Percentiles rank a stretch among this genome's conserved stretches.
These are phyloP conservation scores for Onychostruthus taczanowskii DNA, from an alignment of 2,113 vertebrate species.

Conservation along the genomic window DNA sequence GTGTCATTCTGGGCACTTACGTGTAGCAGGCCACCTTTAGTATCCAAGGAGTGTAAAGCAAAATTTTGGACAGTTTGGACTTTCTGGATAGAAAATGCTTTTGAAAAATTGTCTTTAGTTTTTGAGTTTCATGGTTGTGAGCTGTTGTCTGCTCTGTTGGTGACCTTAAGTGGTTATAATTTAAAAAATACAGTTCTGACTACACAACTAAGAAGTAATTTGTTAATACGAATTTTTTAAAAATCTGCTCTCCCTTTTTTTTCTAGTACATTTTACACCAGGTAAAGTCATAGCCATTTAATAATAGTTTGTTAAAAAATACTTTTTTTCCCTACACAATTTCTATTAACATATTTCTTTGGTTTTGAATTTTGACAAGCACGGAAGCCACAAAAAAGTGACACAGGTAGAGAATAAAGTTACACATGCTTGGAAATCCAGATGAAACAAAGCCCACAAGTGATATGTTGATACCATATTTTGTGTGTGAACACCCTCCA, in stretches of 20 bases:
- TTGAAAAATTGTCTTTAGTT: neutral
- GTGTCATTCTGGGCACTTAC: neutral
- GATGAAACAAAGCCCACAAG: neutral
- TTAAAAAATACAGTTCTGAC: constrained; percentile 74
- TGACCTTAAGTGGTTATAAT: constrained; percentile 65
- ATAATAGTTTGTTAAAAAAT: constrained; percentile 75
- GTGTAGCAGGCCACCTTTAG: neutral
- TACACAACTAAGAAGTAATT: neutral
- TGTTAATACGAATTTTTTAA: neutral
- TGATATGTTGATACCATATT: rapidly evolving
- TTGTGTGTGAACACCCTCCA: neutral
- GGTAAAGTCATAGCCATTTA: constrained; percentile 72
- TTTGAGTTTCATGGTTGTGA: neutral
- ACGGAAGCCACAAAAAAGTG: constrained; percentile 68
- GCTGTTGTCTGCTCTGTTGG: neutral
- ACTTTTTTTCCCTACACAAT: constrained; percentile 31
- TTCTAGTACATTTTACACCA: constrained; percentile 74
- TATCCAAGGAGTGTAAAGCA: neutral
- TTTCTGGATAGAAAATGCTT: neutral
- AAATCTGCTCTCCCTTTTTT: neutral
- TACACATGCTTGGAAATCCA: constrained; percentile 67
- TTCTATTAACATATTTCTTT: constrained; percentile 68
- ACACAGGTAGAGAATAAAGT: constrained; percentile 81
- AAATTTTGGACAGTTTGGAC: neutral
- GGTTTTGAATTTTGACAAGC: constrained; percentile 61